phyloP scores from a whole-genome alignment of 1,140 invertebrate species.

The Trichonephila clavipes region DNA sequence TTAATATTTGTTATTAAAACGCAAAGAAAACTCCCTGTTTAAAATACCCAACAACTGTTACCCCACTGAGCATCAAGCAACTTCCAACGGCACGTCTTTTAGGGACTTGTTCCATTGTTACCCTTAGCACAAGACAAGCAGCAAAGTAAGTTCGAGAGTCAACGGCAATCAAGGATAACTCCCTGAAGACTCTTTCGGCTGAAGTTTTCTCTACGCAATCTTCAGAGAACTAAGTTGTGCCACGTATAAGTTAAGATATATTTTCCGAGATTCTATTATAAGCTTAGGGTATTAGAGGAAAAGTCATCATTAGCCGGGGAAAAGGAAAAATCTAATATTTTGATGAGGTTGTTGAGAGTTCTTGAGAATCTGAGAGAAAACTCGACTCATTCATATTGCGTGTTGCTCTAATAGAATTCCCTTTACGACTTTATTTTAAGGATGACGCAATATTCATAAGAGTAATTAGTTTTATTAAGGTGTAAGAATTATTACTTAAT shows the following conservation, averaged over 20 bases:
- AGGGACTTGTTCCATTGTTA: not conserved
- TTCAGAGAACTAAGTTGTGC: not conserved
- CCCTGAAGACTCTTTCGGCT: constrained; percentile 31
- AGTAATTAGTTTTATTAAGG: constrained; percentile 37
- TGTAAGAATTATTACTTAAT: constrained; percentile 13
- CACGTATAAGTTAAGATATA: constrained; percentile 27
- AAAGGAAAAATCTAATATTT: constrained; percentile 44
- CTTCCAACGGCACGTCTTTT: not conserved
- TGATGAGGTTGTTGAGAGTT: constrained; percentile 42
- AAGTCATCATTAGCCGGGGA: constrained; percentile 39
- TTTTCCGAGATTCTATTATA: constrained; percentile 43
- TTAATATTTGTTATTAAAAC: too few species aligned
- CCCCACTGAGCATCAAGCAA: too few species aligned
- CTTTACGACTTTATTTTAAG: not conserved
- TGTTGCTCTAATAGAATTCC: constrained; percentile 38
- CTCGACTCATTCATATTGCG: not conserved
- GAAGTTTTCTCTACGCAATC: constrained; percentile 25
- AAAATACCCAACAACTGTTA: not conserved
- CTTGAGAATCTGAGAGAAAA: not conserved
- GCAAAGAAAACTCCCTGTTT: too few species aligned
- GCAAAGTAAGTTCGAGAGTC: constrained; percentile 6
- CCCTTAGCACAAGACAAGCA: not conserved
- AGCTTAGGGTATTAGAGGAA: constrained; percentile 38
- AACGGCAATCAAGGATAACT: constrained; percentile 54
- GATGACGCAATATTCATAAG: constrained; percentile 25